Evolutionary conservation across 2,888 invertebrate genomes (phyloP), one percentile per base, ranked within the genome.

Genomic region (Liposcelis brunnea): DNA sequence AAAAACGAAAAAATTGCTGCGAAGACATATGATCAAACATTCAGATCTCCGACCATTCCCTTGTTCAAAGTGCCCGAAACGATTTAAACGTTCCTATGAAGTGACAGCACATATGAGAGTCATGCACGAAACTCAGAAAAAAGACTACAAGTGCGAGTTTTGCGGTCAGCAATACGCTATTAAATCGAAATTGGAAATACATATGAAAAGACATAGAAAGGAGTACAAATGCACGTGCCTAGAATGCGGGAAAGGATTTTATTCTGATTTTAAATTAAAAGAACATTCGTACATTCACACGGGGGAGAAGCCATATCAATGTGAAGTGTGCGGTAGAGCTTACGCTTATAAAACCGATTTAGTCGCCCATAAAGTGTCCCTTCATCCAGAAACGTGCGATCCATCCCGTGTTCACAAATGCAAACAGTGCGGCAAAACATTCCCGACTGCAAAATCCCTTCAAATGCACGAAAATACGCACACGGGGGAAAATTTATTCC

Each of bases 281-380:
- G 51, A 50, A 18, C 51, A 51, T 43, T 44, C 43, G 31, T 26
- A 33, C 4, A 36, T 35, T 10, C 48, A 51, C 31, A 49, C 50
- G 21, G 35, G 44, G 15, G 38, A 38, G 11, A 62, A 61, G 51
- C 58, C 57, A 6, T 61, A 64, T 50, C 60, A 63, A 48, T 62
- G 55, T 3, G 58, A 48, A 38, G 57, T 53, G 42, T 66, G 60
- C 48, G 61, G 60, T 11, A 65, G 64, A 55, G 37, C 50, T 49
- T 38, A 58, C 61, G 2, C 55, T 62, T 2, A 60, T 19, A 40
- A 40, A 40, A n/a, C 40, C 4, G 40, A 61, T 48, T 48, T 64
- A 3, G 57, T 59, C 15, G 62, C 62, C 0, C 64, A 65, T 50
- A 59, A 60, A 49, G 57, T 57, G 15, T 56, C 55, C 34, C 55